Evolutionary conservation across 2,888 invertebrate species (phyloP), one percentile per base, ranked within the genome.

Genomic region (Acleris holmiana): DNA sequence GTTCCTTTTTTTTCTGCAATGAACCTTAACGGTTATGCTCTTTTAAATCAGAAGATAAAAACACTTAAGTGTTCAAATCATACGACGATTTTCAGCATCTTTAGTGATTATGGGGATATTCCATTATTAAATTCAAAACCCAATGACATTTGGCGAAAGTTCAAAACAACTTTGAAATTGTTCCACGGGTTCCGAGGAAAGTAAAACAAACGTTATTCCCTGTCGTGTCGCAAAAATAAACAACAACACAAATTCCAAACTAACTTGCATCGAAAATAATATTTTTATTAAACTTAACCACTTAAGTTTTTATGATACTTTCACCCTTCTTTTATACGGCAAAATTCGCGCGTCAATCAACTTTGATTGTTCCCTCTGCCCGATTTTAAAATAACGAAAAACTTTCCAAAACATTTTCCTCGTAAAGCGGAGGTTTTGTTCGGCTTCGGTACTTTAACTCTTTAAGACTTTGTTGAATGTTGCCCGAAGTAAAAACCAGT

Each of bases 281-380:
- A 53, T n/a, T 54, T 23, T 61, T 48, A 54, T 55, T 41, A 61
- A 55, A 61, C 18, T 55, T 61, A 46, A 29, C 56, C 56, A 29
- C 48, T 61, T 41, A 49, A 25, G 23, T 18, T 55, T 61, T 61
- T 55, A 61, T 41, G 61, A 23, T 41, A 50, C 50, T 55, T n/a
- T 19, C 40, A 55, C 55, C 61, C 61, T 49, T 54, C 47, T 61
- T 54, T 61, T 48, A 40, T n/a, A 47, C 29, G 17, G 18, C 29
- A 21, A 54, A 61, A 61, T 35, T 23, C 15, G 47, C 47, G 47
- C 56, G 61, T 54, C 47, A 48, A 55, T 61, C 48, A 40, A 35
- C 23, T 49, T 55, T 48, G 54, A 55, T 47, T 55, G 47, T 21
- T 54, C 25, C 54, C 54, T 48, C 23, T 8, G 19, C 54, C 19